phyloP scores from a whole-genome alignment of 2,888 invertebrate genomes.

The Agriopis leucophaearia region DNA sequence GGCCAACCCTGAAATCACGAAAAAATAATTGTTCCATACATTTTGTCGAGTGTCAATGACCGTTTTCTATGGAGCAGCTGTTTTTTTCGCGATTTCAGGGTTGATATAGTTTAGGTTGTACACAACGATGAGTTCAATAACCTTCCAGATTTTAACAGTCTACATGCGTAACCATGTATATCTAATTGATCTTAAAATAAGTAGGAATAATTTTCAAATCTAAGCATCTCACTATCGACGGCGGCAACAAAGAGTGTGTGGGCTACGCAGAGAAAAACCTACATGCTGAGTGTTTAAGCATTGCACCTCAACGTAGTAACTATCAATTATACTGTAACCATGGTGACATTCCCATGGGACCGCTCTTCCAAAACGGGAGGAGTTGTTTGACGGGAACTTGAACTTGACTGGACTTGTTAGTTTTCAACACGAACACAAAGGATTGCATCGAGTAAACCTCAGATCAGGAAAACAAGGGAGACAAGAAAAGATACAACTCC shows the following conservation, averaged over 20 bases:
- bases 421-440: neutral
- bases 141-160: no score
- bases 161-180: no score
- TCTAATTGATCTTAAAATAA: no score
- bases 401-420: slow-evolving; percentile 5
- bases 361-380: slow-evolving; percentile 22
- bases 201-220: neutral
- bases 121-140: no score
- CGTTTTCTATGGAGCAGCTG: no score
- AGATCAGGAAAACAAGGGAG: no score
- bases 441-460: neutral
- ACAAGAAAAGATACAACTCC: no score
- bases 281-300: neutral
- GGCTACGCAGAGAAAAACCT: neutral
- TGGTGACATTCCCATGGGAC: slow-evolving; percentile 15
- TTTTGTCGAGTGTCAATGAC: no score
- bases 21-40: no score
- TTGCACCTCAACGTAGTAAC: neutral
- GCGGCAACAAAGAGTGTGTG: slow-evolving; percentile 1
- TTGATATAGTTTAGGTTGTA: no score
- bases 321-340: neutral
- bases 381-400: slow-evolving; percentile 6
- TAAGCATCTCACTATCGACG: neutral
- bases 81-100: no score
- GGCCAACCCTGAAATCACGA: no score